Base-by-base conservation (phyloP, 2,113 vertebrate species). In the Nothoprocta perdicaria region DNA sequence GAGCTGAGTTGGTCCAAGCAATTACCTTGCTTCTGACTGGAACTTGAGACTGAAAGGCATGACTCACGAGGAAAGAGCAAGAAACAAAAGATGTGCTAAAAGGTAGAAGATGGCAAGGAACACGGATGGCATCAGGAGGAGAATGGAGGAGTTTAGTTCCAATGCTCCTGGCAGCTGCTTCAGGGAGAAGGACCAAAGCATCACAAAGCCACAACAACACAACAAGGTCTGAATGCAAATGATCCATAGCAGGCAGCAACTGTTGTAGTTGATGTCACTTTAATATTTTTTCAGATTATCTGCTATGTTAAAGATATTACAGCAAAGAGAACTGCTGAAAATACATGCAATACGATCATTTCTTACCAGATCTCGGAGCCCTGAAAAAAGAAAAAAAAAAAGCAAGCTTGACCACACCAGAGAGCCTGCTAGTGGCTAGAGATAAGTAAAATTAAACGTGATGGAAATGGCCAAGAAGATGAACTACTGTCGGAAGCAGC, bases 11-110 rank as follows among this genome's bases (percentile, higher is more conserved):
- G 86, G 94, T 79, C 93, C 93, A 96, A 93, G 88, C 90, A 94
- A 96, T 95, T 96, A 93, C 94, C 93, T 95, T 95, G 73, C 58
- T 71, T 66, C 63, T 95, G 94, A 93, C 94, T 96, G 92, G 93
- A 96, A 95, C 86, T 86, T 90, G 77, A 93, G 86, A 75, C 84
- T 58, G 72, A 90, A 92, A 93, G 71, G 80, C 92, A 95, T 96
- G 94, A 96, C 90, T 96, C 95, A 96, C 88, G 80, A 93, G 68
- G 63, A 62, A 80, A 26, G 69, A 86, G 72, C 23, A 86, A 93
- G 85, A 94, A 93, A 92, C 90, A 90, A 93, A 93, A 93, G 80
- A 90, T 68, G 66, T 3, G 2, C 80, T 93, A 61, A 58, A 94
- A 94, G 80, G 85, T 94, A 94, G 88, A 71, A 87, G 88, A 95